Base-by-base conservation (phyloP, 2,797 vertebrate species). In the Coccyzus lansbergi region DNA sequence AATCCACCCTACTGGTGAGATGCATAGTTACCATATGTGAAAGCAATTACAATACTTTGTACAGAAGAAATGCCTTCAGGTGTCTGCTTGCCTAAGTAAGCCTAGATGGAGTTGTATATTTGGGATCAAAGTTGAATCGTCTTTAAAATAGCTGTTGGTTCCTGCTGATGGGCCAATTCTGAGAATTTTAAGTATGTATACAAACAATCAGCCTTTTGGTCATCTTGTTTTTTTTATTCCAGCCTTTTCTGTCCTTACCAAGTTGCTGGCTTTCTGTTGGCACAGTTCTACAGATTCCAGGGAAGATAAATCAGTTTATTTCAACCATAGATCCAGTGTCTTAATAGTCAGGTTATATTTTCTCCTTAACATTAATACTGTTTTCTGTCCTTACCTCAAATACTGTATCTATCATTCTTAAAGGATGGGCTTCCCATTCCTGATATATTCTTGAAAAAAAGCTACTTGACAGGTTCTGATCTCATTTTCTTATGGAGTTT, bases 21-120 rank as follows among this genome's bases (percentile, higher is more conserved):
- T 90, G 36, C 75, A 36, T 85, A 94, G 91, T 77, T 94, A 75
- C 84, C 72, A 83, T 72, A 81, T 92, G 89, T 65, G 59, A 92
- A 95, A 95, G 67, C 69, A 90, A 69, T 93, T 49, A 55, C 29
- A 59, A 44, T 33, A 40, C n/a, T 52, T 72, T 6, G 25, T 36
- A 38, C 2, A 36, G 33, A 63, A 87, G 22, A 91, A 70, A 91
- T 21, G 28, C 8, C 38, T 63, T 79, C 59, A 60, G 87, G 36
- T 33, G 28, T 33, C 79, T 93, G 20, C 31, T 48, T 83, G 62
- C 34, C 46, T 42, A 53, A 64, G 46, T 49, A n/a, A 94, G 6
- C 46, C 22, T 31, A 19, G 24, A 18, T 19, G 14, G 21, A 49
- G 28, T 29, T 71, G 7, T 62, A 24, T 18, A 34, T 72, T 59